These are phyloP conservation scores for Dunckerocampus dactyliophorus DNA, from an alignment of 2,113 vertebrate species.

Conservation along the genomic window DNA sequence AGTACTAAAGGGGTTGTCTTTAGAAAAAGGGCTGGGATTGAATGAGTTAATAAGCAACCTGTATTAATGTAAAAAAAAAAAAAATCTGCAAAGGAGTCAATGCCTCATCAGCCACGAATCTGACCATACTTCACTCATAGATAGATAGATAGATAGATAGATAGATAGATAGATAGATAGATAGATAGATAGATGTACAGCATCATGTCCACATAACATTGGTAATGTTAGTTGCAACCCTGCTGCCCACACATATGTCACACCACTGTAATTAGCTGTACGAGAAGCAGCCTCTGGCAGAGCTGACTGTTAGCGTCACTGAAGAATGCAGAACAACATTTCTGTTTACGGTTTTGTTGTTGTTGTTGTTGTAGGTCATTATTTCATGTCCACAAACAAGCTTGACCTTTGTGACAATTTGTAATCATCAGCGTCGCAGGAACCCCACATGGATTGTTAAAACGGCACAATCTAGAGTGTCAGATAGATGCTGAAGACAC, in stretches of 20 bases:
- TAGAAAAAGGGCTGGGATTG: too few species aligned
- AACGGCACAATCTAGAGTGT: not conserved
- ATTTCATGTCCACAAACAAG: conserved; percentile 52
- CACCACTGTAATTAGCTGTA: conserved; percentile 60
- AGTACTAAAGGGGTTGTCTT: too few species aligned
- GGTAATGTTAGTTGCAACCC: conserved; percentile 48
- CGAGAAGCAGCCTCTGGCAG: conserved; percentile 43
- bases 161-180: not conserved
- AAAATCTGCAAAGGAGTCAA: not conserved
- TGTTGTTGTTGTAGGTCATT: conserved; percentile 51
- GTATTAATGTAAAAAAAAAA: too few species aligned
- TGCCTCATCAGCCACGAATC: not conserved
- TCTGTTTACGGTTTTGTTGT: conserved; percentile 31
- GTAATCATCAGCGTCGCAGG: conserved; percentile 32
- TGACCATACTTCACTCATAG: not conserved
- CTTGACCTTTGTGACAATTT: conserved; percentile 42
- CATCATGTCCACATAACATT: conserved; percentile 34
- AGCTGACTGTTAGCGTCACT: conserved; percentile 37
- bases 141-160: not conserved
- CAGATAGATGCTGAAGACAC: conserved; percentile 1
- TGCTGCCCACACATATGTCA: conserved; percentile 56
- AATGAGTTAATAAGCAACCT: too few species aligned
- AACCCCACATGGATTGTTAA: conserved; percentile 24
- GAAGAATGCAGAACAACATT: conserved; percentile 30
- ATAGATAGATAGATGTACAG: not conserved